Evolutionary conservation across 2,113 vertebrate genomes (phyloP).

Genomic region (Ondatra zibethicus): DNA sequence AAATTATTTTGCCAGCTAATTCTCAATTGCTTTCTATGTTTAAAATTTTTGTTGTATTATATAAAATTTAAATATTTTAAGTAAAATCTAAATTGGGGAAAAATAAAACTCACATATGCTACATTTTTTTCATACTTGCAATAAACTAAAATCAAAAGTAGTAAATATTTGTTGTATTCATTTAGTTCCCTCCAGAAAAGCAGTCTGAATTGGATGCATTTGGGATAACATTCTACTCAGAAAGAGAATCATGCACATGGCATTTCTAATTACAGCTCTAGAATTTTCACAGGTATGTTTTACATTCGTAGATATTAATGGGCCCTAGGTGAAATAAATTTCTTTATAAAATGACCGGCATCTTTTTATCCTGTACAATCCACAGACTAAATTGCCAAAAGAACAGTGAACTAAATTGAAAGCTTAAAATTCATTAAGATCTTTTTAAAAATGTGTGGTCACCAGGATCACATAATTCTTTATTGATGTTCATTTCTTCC

Average conservation of each 20-base stretch:
- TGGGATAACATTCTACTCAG: neutral
- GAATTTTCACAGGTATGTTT: constrained; percentile 58
- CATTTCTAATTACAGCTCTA: constrained; percentile 16
- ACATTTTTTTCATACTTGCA: neutral
- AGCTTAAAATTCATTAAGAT: constrained; percentile 49
- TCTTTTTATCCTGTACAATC: neutral
- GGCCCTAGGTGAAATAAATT: neutral
- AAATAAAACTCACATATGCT: neutral
- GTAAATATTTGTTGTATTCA: constrained; percentile 38
- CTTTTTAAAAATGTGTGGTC: neutral
- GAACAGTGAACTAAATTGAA: constrained; percentile 61
- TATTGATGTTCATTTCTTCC: constrained; percentile 59
- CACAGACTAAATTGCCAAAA: neutral
- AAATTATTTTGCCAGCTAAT: neutral
- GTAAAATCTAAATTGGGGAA: neutral
- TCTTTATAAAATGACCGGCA: neutral
- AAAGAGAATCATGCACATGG: neutral
- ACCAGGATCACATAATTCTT: constrained; percentile 13
- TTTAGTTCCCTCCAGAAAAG: constrained; percentile 38
- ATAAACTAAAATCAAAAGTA: neutral
- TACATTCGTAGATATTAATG: constrained; percentile 3
- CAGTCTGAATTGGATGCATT: neutral
- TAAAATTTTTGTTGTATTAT: neutral
- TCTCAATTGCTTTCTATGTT: neutral
- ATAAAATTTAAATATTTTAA: neutral